phyloP scores from a whole-genome alignment of 2,888 invertebrate species.

The Adela reaumurella region DNA sequence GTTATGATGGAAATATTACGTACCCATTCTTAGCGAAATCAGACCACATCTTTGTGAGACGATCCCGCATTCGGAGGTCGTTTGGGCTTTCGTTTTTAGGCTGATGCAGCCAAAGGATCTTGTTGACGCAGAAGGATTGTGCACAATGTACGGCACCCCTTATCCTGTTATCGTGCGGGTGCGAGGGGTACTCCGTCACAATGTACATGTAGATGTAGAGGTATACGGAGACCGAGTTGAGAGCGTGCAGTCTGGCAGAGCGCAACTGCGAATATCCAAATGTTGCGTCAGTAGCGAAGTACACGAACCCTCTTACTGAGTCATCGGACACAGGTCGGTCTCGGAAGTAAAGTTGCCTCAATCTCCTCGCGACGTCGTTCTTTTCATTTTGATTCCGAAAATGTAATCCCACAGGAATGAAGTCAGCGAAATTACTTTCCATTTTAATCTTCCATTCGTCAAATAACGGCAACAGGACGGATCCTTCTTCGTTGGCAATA shows the following conservation, averaged over 20 bases:
- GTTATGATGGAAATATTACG: too few species aligned
- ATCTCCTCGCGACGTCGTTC: not conserved
- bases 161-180: not conserved
- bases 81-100: not conserved
- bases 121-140: not conserved
- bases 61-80: not conserved
- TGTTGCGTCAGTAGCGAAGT: not conserved
- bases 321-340: not conserved
- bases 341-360: not conserved
- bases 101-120: not conserved
- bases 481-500: constrained; percentile 8
- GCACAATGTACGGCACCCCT: not conserved
- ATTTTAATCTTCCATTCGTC: constrained; percentile 7
- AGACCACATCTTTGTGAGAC: not conserved
- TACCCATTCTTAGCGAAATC: not conserved
- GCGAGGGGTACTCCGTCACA: not conserved
- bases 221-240: not conserved
- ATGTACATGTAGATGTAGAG: not conserved
- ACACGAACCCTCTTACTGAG: not conserved
- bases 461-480: constrained; percentile 2
- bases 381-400: constrained; percentile 4
- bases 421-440: constrained; percentile 8
- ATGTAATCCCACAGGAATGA: constrained; percentile 7
- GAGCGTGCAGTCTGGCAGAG: not conserved
- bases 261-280: not conserved